Conservation (phyloP, 2,888 invertebrate species). For the Acronicta leporina region DNA sequence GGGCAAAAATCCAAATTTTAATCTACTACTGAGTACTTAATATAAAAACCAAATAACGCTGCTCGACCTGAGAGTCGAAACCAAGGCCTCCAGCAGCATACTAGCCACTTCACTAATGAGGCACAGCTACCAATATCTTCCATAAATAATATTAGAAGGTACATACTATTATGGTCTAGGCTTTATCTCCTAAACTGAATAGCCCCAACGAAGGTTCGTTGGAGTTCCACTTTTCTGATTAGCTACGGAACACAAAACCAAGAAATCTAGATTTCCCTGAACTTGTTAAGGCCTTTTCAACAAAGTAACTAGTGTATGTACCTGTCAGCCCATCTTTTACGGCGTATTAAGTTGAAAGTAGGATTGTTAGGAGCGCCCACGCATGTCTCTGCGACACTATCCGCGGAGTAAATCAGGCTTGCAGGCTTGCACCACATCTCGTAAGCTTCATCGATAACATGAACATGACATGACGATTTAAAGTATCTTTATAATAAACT, state of each 20-base stretch:
- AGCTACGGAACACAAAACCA: conserved; percentile 18
- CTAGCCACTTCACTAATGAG: too few relatives aligned
- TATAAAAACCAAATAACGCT: too few relatives aligned
- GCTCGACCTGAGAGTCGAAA: too few relatives aligned
- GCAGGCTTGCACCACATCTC: conserved; percentile 74
- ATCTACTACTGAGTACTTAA: too few relatives aligned
- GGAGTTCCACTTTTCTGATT: conserved; percentile 31
- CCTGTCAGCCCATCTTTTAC: conserved; percentile 61
- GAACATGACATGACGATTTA: conserved; percentile 59
- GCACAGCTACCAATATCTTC: background rate
- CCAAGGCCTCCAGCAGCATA: too few relatives aligned
- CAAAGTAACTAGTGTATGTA: conserved; percentile 42
- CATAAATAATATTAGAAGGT: background rate
- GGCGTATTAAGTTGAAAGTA: conserved; percentile 55
- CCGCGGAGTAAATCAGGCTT: conserved; percentile 74
- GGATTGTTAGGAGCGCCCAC: conserved; percentile 66
- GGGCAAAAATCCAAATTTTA: too few relatives aligned
- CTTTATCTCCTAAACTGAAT: conserved; percentile 17
- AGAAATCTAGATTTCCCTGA: conserved; percentile 31
- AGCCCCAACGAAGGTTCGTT: conserved; percentile 26
- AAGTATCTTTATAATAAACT: conserved; percentile 26
- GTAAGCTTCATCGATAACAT: conserved; percentile 72
- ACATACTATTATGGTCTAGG: too few relatives aligned
- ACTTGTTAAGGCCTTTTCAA: conserved; percentile 19
- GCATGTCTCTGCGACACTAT: conserved; percentile 61